Conservation (phyloP, 1,140 invertebrate species). For the Orius insidiosus region DNA sequence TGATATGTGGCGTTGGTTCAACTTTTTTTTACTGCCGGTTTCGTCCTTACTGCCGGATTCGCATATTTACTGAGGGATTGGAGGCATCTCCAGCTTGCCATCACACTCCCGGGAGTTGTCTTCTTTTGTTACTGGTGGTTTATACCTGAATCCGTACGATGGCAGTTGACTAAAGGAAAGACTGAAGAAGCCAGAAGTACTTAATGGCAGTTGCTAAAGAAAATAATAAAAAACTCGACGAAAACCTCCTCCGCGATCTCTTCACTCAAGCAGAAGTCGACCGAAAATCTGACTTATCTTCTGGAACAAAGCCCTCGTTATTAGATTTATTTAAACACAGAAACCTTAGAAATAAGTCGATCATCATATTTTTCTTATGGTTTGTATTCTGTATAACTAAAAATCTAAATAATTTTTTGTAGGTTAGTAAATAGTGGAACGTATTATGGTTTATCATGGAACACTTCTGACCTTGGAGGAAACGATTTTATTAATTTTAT, state of each 20-base stretch:
- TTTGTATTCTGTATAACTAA: constrained; percentile 19
- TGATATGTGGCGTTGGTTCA: constrained; percentile 58
- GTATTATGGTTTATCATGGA: constrained; percentile 69
- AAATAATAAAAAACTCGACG: constrained; percentile 40
- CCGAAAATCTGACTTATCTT: constrained; percentile 23
- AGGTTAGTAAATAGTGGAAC: constrained; percentile 62
- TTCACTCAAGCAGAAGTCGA: constrained; percentile 28
- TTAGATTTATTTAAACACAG: constrained; percentile 54
- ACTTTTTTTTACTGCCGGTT: constrained; percentile 61
- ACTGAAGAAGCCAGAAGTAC: constrained; percentile 44
- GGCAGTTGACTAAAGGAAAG: constrained; percentile 59
- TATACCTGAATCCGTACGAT: constrained; percentile 70
- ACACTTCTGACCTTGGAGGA: constrained; percentile 51
- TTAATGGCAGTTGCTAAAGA: constrained; percentile 49
- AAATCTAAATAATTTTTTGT: constrained; percentile 2
- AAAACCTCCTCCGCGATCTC: constrained; percentile 35
- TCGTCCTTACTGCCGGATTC: constrained; percentile 51
- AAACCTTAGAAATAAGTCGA: constrained; percentile 48
- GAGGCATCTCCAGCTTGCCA: constrained; percentile 51
- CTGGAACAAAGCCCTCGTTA: constrained; percentile 29
- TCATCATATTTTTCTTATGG: constrained; percentile 64
- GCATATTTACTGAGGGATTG: constrained; percentile 59
- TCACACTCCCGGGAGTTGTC: constrained; percentile 47
- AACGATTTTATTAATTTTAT: constrained; percentile 60
- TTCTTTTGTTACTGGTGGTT: constrained; percentile 68